Evolutionary conservation across 2,888 invertebrate genomes (phyloP), one percentile per base, ranked within the genome.

Genomic region (Bombylius major): DNA sequence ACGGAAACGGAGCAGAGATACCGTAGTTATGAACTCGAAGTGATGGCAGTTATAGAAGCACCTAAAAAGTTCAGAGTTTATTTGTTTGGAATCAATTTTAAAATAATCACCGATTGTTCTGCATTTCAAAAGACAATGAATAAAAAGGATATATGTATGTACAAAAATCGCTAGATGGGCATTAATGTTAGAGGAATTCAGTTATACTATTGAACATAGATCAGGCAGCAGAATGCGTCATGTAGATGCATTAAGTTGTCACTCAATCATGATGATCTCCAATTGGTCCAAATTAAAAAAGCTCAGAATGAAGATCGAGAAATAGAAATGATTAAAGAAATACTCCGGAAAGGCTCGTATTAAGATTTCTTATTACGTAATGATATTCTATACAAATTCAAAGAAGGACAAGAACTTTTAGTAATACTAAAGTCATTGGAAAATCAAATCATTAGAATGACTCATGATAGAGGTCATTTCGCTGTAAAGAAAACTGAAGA

Each of bases 111-210:
- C 3, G 69, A 69, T 54, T 70, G 68, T 56, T 58, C 64, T 4
- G 67, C 67, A 1, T 61, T 69, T 4, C 53, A 63, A 3, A 58
- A 60, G 11, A 66, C 66, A 1, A 54, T 67, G 36, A 60, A 57
- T 8, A 67, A 67, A 51, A 63, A 61, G n/a, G 64, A 67, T 39
- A 48, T 65, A 7, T 55, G 63, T 11, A 7, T 55, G 63, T 11
- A 60, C 65, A 1, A 56, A 65, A 50, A 61, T 69, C 31, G 65
- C 66, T n/a, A 56, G 65, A 11, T 68, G 67, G 67, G 65, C 66
- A 3, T 32, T 59, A 9, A 34, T 53, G 9, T 6, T 55, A 34
- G 44, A 54, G 9, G 54, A 55, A 44, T 57, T 55, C 32, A 31
- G 55, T n/a, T 56, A 34, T 36, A 45, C 5, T n/a, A 53, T 60